Evolutionary conservation across 2,797 vertebrate genomes (phyloP).

Genomic region (Merluccius polli): DNA sequence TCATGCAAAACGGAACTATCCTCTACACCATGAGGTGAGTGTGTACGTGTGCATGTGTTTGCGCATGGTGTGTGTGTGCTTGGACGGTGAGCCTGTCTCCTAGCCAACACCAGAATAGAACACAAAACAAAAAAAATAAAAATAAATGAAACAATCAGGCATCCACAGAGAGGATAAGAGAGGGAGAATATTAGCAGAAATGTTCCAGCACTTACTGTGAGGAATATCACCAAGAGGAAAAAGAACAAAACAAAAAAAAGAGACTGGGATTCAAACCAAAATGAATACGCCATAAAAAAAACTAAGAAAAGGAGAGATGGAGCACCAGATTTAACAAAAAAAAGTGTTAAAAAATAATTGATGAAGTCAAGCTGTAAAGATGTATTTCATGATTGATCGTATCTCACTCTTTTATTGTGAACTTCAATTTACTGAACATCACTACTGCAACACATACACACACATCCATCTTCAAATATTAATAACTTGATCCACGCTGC

Average conservation of each 20-base stretch:
- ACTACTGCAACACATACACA: background rate
- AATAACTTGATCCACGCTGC: background rate
- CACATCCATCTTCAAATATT: background rate
- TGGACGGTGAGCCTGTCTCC: conserved; percentile 11
- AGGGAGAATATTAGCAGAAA: background rate
- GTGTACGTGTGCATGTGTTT: background rate
- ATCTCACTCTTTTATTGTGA: background rate
- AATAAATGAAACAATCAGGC: conserved; percentile 49
- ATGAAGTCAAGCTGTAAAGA: background rate
- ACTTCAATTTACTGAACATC: too few relatives aligned
- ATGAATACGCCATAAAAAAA: conserved; percentile 51
- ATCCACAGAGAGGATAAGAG: conserved; percentile 57
- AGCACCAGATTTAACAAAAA: conserved; percentile 11
- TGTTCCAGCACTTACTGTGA: background rate
- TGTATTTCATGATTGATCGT: too few relatives aligned
- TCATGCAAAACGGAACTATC: conserved; percentile 86
- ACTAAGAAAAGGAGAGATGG: conserved; percentile 11
- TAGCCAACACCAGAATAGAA: conserved; percentile 67
- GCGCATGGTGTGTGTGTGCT: conserved; percentile 15
- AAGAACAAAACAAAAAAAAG: conserved; percentile 51
- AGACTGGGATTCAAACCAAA: conserved; percentile 53
- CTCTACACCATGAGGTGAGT: conserved; percentile 83
- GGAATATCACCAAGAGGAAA: background rate
- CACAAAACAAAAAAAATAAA: conserved; percentile 53
- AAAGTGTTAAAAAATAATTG: background rate